A percentile compares a stretch with the other conserved stretches of the same genome.
These are phyloP conservation scores for Conistra vaccinii DNA, from an alignment of 2,888 invertebrate species.

Conservation along the genomic window DNA sequence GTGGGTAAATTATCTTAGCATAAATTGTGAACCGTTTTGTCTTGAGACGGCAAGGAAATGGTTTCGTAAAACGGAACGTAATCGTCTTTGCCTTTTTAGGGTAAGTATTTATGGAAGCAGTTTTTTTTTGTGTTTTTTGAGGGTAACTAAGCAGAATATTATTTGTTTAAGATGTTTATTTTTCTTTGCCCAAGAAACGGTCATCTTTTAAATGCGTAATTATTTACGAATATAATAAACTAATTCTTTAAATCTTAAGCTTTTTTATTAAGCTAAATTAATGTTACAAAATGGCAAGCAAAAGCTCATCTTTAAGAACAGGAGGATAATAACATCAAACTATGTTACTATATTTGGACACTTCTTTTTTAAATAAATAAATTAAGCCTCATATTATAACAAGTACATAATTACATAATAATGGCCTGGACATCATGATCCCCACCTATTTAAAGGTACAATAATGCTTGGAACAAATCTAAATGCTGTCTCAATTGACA, in stretches of 20 bases:
- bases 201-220: not conserved
- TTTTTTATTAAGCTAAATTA: no score
- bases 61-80: constrained; percentile 49
- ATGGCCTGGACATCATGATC: not conserved
- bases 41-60: constrained; percentile 53
- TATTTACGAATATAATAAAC: no score
- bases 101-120: constrained; percentile 39
- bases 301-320: no score
- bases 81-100: constrained; percentile 36
- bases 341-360: not conserved
- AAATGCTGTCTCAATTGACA: not conserved
- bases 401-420: not conserved
- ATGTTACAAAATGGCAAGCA: no score
- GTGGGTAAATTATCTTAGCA: constrained; percentile 58
- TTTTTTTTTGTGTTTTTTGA: constrained; percentile 31
- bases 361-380: not conserved
- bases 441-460: not conserved
- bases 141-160: constrained; percentile 24
- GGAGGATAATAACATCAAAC: not conserved
- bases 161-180: not conserved
- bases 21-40: constrained; percentile 58
- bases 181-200: not conserved
- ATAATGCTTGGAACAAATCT: not conserved
- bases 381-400: not conserved
- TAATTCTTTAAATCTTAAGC: no score